These are phyloP conservation scores for Trissonchulus sp. DNA, from an alignment of 2,888 invertebrate genomes.

Conservation along the genomic window DNA sequence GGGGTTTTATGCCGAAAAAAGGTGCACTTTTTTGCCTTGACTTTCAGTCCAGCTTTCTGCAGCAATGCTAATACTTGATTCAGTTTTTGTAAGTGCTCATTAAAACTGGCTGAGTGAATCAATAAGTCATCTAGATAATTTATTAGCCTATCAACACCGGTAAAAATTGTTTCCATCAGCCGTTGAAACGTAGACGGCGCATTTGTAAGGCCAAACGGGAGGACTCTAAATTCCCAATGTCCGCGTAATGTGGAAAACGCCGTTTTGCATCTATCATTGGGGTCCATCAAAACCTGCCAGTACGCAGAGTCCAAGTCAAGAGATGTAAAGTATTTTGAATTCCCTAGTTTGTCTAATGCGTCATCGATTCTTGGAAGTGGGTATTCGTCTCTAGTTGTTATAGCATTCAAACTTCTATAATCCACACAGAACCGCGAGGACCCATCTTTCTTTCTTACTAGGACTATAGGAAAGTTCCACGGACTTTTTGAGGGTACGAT, in stretches of 20 bases:
- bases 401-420: conserved; percentile 12
- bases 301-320: conserved; percentile 28
- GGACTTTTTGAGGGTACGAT: neutral
- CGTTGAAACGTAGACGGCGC: conserved; percentile 37
- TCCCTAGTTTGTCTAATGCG: neutral
- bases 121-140: conserved; percentile 23
- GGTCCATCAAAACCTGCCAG: conserved; percentile 29
- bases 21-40: neutral
- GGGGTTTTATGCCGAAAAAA: neutral
- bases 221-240: conserved; percentile 34
- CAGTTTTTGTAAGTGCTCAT: neutral
- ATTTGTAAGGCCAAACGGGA: conserved; percentile 30
- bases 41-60: neutral
- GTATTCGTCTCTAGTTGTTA: conserved; percentile 14
- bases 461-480: conserved; percentile 7
- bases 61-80: neutral
- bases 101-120: neutral
- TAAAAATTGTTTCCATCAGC: conserved; percentile 21
- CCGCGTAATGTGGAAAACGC: conserved; percentile 34
- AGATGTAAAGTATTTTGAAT: conserved; percentile 10
- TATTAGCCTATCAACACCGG: neutral
- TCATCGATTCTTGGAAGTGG: conserved; percentile 20
- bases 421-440: neutral
- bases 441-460: conserved; percentile 11
- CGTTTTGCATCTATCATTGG: conserved; percentile 34